Base-by-base conservation (phyloP, 2,888 invertebrate genomes). In the Lasioglossum calceatum region DNA sequence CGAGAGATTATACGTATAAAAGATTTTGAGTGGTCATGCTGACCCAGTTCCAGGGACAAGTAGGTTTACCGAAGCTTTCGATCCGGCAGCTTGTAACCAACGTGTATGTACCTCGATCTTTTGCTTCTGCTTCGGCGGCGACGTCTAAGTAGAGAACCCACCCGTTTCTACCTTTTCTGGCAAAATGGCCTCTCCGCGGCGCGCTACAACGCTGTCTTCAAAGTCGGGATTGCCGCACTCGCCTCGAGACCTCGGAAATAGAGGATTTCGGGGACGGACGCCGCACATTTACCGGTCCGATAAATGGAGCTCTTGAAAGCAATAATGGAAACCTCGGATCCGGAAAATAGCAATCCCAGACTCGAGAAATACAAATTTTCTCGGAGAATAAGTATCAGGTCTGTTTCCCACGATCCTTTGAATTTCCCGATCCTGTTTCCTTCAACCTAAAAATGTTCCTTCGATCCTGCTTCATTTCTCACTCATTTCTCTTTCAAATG, bases 51-150 rank as follows among this genome's bases (percentile, higher is more conserved):
- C 83, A 58, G 27, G 36, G 36, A 83, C 78, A 79, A 85, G 85
- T 83, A 79, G 85, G 85, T 85, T 83, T 84, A 76, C 75, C 75
- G 79, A 76, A 79, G 84, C 76, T 83, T 79, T 84, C 84, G 74
- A 84, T 85, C 79, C 27, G n/a, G 39, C 27, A 16, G 39, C 78
- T 78, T 75, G 78, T 79, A 77, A 54, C 84, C n/a, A 70, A 39
- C 70, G 36, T 70, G 54, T 58, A 50, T 54, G 54, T 54, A 23
- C 27, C 75, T 61, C 42, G 39, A 74, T 74, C 74, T 73, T 81
- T 71, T 32, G 71, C 71, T 61, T 27, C 23, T 47, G 44, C 8
- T 8, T 7, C 27, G 61, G 67, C 67, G 39, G 12, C 70, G 36
- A 39, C 70, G 36, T 36, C 23, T 36, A 67, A 61, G 27, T 14